Percentiles rank a stretch among this genome's conserved stretches.
phyloP scores from a whole-genome alignment of 2,888 invertebrate genomes.

The Opisthograptis luteolata region DNA sequence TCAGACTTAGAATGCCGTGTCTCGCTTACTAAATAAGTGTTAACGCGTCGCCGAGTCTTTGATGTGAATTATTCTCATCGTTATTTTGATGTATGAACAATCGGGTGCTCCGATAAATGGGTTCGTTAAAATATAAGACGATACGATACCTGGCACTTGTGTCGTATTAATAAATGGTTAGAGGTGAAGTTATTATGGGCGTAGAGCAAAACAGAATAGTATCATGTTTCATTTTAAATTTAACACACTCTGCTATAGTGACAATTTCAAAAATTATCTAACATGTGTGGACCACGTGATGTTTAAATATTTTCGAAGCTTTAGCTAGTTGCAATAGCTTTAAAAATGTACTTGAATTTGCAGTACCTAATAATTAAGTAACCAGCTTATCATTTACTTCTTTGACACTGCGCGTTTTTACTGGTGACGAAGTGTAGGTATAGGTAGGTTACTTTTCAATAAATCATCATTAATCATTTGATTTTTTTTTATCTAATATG shows the following conservation, averaged over 20 bases:
- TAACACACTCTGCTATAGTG: neutral
- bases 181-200: neutral
- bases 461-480: too few relatives aligned
- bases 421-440: too few relatives aligned
- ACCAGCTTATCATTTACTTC: too few relatives aligned
- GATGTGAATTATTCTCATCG: conserved; percentile 35
- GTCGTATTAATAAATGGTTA: conserved; percentile 16
- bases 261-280: too few relatives aligned
- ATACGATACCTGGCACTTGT: conserved; percentile 15
- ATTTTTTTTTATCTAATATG: too few relatives aligned
- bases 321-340: too few relatives aligned
- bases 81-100: conserved; percentile 23
- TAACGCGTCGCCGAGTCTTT: conserved; percentile 32
- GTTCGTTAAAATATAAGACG: conserved; percentile 23
- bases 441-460: too few relatives aligned
- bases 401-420: too few relatives aligned
- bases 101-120: conserved; percentile 15
- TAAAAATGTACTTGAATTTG: too few relatives aligned
- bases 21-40: conserved; percentile 35
- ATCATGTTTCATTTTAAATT: neutral
- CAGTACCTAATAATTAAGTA: neutral
- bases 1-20: conserved; percentile 27
- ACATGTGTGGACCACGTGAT: too few relatives aligned
- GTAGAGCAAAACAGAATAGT: neutral
- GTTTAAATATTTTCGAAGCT: too few relatives aligned